Conservation (phyloP, 2,888 invertebrate species). For the Eupelmus urozonus region DNA sequence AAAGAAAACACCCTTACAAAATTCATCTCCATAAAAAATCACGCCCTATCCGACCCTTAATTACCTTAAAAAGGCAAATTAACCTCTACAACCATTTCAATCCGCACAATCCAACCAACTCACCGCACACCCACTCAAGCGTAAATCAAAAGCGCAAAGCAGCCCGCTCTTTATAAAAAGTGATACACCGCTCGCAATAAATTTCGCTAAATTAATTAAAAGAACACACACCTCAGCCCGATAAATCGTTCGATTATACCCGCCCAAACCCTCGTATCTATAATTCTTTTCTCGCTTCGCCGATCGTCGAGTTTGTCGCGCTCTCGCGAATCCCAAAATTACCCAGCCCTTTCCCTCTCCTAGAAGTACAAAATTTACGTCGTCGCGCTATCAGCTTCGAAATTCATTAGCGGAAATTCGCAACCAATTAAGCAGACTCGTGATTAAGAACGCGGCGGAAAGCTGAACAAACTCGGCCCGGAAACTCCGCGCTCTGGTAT, state of each 20-base stretch:
- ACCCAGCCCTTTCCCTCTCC: too few relatives aligned
- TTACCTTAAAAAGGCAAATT: too few relatives aligned
- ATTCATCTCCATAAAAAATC: too few relatives aligned
- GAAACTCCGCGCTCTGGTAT: constrained; percentile 32
- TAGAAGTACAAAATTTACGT: constrained; percentile 21
- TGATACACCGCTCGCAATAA: not conserved
- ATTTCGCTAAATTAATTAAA: constrained; percentile 14
- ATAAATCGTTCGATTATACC: constrained; percentile 27
- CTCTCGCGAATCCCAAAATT: too few relatives aligned
- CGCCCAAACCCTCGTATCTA: not conserved
- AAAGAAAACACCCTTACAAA: too few relatives aligned
- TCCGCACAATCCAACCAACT: too few relatives aligned
- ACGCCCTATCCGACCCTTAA: too few relatives aligned
- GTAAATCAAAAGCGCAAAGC: too few relatives aligned
- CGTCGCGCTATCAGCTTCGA: not conserved
- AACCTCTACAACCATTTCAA: too few relatives aligned
- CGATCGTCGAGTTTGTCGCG: not conserved
- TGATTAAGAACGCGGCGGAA: constrained; percentile 4
- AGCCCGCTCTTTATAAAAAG: not conserved
- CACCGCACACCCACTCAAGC: too few relatives aligned
- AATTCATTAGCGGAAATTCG: constrained; percentile 28
- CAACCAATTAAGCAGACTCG: constrained; percentile 20
- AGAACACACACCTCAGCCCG: not conserved
- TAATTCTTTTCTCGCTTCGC: constrained; percentile 13
- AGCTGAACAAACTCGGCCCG: not conserved